phyloP scores from a whole-genome alignment of 1,140 invertebrate species.

The Pogonognathellus flavescens region DNA sequence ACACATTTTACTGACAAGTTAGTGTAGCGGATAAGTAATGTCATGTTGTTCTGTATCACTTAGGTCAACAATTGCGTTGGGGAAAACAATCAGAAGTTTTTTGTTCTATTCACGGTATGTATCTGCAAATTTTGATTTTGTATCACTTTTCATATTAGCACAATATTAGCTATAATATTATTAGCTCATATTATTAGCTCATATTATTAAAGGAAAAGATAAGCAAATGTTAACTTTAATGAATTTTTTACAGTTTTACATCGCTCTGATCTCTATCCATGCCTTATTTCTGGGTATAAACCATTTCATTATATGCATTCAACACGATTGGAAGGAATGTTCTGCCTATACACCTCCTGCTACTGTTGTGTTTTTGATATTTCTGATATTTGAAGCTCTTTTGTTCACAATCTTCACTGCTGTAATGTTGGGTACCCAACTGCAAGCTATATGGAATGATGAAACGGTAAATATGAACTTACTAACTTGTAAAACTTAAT shows the following conservation, averaged over 20 bases:
- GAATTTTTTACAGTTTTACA: constrained; percentile 90
- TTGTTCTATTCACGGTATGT: constrained; percentile 98
- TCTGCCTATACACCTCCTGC: constrained; percentile 93
- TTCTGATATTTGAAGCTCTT: constrained; percentile 95
- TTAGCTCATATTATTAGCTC: too few species aligned
- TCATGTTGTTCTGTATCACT: background rate
- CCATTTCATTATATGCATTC: constrained; percentile 94
- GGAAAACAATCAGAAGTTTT: constrained; percentile 86
- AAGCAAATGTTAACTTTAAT: too few species aligned
- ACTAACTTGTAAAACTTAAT: too few species aligned
- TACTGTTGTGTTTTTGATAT: constrained; percentile 94
- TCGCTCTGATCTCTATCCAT: constrained; percentile 95
- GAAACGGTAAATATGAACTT: constrained; percentile 84
- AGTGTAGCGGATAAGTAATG: too few species aligned
- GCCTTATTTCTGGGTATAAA: constrained; percentile 91
- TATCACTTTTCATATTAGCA: too few species aligned
- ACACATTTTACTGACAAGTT: too few species aligned
- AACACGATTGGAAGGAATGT: constrained; percentile 93
- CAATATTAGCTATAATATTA: too few species aligned
- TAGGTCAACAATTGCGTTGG: constrained; percentile 90
- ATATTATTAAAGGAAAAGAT: too few species aligned
- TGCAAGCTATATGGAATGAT: constrained; percentile 99
- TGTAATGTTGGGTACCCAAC: constrained; percentile 96
- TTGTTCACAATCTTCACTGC: constrained; percentile 98
- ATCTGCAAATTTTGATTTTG: too few species aligned